A percentile compares a stretch with the other conserved stretches of the same genome.
phyloP scores from a whole-genome alignment of 2,113 vertebrate species.

The Oncorhynchus nerka region DNA sequence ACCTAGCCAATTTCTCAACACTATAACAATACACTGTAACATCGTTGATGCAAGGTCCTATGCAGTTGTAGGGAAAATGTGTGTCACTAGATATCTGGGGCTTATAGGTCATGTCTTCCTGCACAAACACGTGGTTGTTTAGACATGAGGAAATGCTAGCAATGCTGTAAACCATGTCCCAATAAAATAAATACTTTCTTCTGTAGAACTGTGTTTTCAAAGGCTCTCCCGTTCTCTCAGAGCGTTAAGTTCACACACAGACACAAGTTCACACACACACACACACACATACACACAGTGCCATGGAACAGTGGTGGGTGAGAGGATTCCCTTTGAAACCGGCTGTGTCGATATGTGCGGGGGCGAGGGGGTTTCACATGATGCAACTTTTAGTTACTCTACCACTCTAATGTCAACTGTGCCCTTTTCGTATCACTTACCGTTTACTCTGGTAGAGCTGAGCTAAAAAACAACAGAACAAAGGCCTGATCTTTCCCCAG shows the following conservation, averaged over 20 bases:
- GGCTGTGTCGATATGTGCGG: conserved; percentile 43
- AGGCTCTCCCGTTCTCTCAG: too few species aligned
- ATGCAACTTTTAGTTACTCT: conserved; percentile 34
- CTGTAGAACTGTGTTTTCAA: not conserved
- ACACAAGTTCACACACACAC: conserved; percentile 22
- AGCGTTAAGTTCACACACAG: conserved; percentile 15
- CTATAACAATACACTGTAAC: too few species aligned
- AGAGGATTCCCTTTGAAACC: conserved; percentile 76
- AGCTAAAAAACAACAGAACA: conserved; percentile 67
- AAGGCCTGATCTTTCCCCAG: not conserved
- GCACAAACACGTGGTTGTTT: too few species aligned
- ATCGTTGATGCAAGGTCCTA: too few species aligned
- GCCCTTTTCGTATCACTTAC: conserved; percentile 58
- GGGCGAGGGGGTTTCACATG: conserved; percentile 50
- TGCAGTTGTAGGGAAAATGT: too few species aligned
- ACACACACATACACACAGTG: conserved; percentile 39
- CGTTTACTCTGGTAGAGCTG: not conserved
- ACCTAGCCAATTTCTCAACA: not conserved
- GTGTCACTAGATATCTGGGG: too few species aligned
- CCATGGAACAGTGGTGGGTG: conserved; percentile 67
- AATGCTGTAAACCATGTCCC: too few species aligned
- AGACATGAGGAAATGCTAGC: too few species aligned
- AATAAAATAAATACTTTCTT: not conserved
- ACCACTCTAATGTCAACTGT: conserved; percentile 59
- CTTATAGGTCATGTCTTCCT: too few species aligned